These are phyloP conservation scores for Metalampra italica DNA, from an alignment of 2,888 invertebrate species.

Conservation along the genomic window DNA sequence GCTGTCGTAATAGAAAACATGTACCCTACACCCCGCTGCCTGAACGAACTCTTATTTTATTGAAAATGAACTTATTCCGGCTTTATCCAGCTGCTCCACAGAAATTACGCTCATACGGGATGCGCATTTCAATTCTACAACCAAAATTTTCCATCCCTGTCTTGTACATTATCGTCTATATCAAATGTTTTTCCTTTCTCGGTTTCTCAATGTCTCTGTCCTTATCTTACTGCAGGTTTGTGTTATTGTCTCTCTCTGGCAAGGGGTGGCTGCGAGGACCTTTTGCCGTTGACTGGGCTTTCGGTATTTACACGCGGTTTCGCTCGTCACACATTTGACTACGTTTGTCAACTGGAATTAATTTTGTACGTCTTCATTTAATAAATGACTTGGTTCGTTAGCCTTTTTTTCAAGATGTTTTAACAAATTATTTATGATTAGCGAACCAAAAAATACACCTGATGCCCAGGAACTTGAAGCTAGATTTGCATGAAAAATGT, in stretches of 20 bases:
- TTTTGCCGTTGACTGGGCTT: conserved; percentile 15
- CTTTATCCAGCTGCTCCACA: conserved; percentile 39
- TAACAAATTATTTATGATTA: neutral
- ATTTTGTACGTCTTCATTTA: conserved; percentile 7
- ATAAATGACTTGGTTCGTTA: too few relatives aligned
- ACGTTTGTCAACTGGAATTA: conserved; percentile 19
- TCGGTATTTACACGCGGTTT: conserved; percentile 20
- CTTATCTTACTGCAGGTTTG: conserved; percentile 18
- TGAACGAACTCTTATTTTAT: conserved; percentile 41
- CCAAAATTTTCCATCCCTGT: conserved; percentile 23
- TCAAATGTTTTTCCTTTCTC: conserved; percentile 11
- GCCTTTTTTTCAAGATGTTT: neutral
- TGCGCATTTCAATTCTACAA: conserved; percentile 36
- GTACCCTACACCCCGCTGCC: conserved; percentile 9
- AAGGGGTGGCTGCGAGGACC: conserved; percentile 16
- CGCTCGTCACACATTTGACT: conserved; percentile 24
- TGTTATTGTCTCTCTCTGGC: conserved; percentile 18
- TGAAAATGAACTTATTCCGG: conserved; percentile 43
- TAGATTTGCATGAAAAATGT: conserved; percentile 26
- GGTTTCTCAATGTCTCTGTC: conserved; percentile 16
- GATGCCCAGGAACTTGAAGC: conserved; percentile 7
- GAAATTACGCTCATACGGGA: conserved; percentile 34
- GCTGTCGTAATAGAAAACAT: conserved; percentile 18
- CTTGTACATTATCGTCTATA: conserved; percentile 17
- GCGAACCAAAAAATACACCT: neutral